Percentiles rank a stretch among this genome's conserved stretches.
phyloP scores from a whole-genome alignment of 92 coral and sea anemone species.

The Zoanthus sociatus region DNA sequence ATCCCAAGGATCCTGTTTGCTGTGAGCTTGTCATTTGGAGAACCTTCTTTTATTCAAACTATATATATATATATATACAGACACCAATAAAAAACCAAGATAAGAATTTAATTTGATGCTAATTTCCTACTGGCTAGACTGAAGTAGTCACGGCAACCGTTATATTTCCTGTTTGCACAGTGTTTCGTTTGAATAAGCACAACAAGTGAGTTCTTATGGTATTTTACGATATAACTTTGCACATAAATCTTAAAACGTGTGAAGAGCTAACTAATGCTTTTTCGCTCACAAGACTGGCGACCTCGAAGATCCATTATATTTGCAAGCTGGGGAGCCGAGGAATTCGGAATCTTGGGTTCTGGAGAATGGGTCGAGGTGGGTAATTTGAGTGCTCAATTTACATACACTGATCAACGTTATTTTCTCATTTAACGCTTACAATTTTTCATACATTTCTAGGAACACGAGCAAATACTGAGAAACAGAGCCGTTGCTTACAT shows the following conservation, averaged over 20 bases:
- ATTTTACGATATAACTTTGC: neutral
- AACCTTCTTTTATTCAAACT: too few relatives aligned
- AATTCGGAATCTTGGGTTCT: slow-evolving; percentile 81
- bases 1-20: too few relatives aligned
- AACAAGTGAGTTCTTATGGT: neutral
- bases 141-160: too few relatives aligned
- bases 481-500: slow-evolving; percentile 82
- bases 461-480: slow-evolving; percentile 60
- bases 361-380: slow-evolving; percentile 89
- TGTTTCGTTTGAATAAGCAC: too few relatives aligned
- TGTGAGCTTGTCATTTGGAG: too few relatives aligned
- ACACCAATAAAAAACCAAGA: too few relatives aligned
- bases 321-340: slow-evolving; percentile 93
- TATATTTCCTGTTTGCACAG: too few relatives aligned
- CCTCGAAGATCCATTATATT: slow-evolving; percentile 89
- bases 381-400: neutral
- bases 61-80: too few relatives aligned
- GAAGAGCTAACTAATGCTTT: neutral
- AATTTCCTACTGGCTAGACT: too few relatives aligned
- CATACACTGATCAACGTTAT: too few relatives aligned
- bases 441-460: slow-evolving; percentile 40
- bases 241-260: neutral
- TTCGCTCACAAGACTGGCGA: slow-evolving; percentile 70
- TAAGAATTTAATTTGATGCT: too few relatives aligned
- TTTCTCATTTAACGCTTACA: neutral